Percentiles rank a stretch among this genome's conserved stretches.
phyloP scores from a whole-genome alignment of 1,140 invertebrate species.

The Drosophila tsacasi region DNA sequence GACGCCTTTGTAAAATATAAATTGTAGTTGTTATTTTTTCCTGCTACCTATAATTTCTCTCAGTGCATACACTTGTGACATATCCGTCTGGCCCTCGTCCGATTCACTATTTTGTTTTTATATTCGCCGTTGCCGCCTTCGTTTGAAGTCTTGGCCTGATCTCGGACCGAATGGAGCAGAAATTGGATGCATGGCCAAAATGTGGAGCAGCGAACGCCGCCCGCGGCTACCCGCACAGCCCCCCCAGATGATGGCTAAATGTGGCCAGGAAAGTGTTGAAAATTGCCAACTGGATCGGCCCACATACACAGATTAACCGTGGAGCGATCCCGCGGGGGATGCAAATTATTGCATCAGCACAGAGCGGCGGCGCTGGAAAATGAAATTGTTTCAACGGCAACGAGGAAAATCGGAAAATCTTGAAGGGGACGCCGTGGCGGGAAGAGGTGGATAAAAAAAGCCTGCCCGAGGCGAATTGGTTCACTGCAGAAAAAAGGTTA shows the following conservation, averaged over 20 bases:
- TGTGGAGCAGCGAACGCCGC: slow-evolving; percentile 32
- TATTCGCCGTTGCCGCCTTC: slow-evolving; percentile 16
- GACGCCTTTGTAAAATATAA: no score
- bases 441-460: slow-evolving; percentile 20
- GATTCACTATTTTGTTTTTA: slow-evolving; percentile 14
- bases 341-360: slow-evolving; percentile 72
- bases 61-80: slow-evolving; percentile 36
- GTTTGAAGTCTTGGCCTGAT: slow-evolving; percentile 36
- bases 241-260: slow-evolving; percentile 23
- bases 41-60: neutral
- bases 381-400: slow-evolving; percentile 64
- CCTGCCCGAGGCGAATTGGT: slow-evolving; percentile 45
- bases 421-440: neutral
- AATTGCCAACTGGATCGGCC: slow-evolving; percentile 44
- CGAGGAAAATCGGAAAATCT: slow-evolving; percentile 14
- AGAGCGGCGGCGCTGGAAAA: slow-evolving; percentile 46
- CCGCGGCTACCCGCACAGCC: slow-evolving; percentile 1
- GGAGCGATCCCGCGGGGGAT: slow-evolving; percentile 29
- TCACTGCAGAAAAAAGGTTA: slow-evolving; percentile 45
- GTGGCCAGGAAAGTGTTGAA: slow-evolving; percentile 49
- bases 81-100: slow-evolving; percentile 21
- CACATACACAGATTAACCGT: slow-evolving; percentile 36
- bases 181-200: slow-evolving; percentile 41
- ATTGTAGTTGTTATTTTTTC: no score
- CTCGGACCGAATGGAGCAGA: slow-evolving; percentile 13